phyloP scores from a whole-genome alignment of 2,888 invertebrate species.

The Eristalis intricaria region DNA sequence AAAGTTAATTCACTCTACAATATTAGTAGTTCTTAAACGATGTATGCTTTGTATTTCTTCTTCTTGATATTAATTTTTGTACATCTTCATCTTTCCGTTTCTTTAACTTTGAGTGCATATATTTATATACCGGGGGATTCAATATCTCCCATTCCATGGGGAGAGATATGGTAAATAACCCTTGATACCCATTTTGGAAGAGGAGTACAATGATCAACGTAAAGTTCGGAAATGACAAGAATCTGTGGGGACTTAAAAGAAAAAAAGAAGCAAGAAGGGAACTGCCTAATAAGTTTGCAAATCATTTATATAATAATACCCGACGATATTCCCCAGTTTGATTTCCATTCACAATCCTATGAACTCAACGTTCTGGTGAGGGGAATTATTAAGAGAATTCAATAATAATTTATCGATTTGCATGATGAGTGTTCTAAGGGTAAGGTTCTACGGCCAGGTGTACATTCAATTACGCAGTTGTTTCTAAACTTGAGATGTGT shows the following conservation, averaged over 20 bases:
- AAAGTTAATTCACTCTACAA: slow-evolving; percentile 10
- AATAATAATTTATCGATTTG: slow-evolving; percentile 33
- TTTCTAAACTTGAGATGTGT: too few species aligned
- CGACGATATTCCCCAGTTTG: slow-evolving; percentile 53
- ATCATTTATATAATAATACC: slow-evolving; percentile 62
- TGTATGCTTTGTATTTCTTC: slow-evolving; percentile 13
- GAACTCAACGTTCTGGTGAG: background rate
- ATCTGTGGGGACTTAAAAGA: background rate
- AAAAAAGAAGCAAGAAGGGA: background rate
- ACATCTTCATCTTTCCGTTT: background rate
- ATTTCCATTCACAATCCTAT: slow-evolving; percentile 57
- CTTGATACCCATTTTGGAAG: slow-evolving; percentile 14
- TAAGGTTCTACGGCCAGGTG: too few species aligned
- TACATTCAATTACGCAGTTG: too few species aligned
- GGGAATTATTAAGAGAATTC: slow-evolving; percentile 14
- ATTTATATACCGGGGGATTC: slow-evolving; percentile 8
- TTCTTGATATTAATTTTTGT: background rate
- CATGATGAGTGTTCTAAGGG: slow-evolving; percentile 8
- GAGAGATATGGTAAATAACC: slow-evolving; percentile 42
- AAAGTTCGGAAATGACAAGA: slow-evolving; percentile 22
- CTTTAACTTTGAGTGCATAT: slow-evolving; percentile 20
- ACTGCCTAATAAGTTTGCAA: slow-evolving; percentile 52
- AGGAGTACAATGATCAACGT: slow-evolving; percentile 31
- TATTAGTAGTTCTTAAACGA: slow-evolving; percentile 43
- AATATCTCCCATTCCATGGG: slow-evolving; percentile 12